Conservation (phyloP, 2,797 vertebrate species). For the Channa striata region DNA sequence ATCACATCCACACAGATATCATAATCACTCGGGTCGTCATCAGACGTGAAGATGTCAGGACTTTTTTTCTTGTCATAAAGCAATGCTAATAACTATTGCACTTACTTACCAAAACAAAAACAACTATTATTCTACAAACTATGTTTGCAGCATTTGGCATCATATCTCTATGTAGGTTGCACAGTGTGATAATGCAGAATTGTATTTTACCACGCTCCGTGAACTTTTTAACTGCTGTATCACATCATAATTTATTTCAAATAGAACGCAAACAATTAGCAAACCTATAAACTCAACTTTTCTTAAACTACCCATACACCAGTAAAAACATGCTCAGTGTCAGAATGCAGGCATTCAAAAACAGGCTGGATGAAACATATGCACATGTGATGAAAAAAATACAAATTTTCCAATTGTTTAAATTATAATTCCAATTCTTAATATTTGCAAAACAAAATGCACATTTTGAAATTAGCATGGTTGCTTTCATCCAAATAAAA, state of each 20-base stretch:
- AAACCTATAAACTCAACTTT: too few species aligned
- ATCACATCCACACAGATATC: conserved; percentile 45
- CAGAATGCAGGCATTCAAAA: conserved; percentile 21
- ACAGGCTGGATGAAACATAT: conserved; percentile 19
- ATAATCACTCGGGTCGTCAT: conserved; percentile 42
- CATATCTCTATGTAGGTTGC: background rate
- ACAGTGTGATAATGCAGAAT: background rate
- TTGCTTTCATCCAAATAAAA: conserved; percentile 40
- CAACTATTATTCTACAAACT: background rate
- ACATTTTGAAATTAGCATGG: conserved; percentile 28
- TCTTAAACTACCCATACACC: background rate
- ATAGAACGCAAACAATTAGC: too few species aligned
- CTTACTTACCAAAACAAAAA: conserved; percentile 17
- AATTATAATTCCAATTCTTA: conserved; percentile 23
- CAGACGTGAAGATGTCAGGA: conserved; percentile 34
- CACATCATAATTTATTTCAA: conserved; percentile 4
- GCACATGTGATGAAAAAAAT: conserved; percentile 20
- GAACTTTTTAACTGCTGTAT: conserved; percentile 2
- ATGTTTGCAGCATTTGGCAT: background rate
- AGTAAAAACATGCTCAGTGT: conserved; percentile 14
- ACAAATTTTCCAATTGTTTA: conserved; percentile 39
- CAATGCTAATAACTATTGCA: conserved; percentile 22
- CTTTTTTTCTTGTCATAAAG: conserved; percentile 29
- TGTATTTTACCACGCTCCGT: background rate
- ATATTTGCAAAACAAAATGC: conserved; percentile 35